Base-by-base conservation (phyloP, 2,113 vertebrate genomes). In the Cryptoleucopteryx plumbea region DNA sequence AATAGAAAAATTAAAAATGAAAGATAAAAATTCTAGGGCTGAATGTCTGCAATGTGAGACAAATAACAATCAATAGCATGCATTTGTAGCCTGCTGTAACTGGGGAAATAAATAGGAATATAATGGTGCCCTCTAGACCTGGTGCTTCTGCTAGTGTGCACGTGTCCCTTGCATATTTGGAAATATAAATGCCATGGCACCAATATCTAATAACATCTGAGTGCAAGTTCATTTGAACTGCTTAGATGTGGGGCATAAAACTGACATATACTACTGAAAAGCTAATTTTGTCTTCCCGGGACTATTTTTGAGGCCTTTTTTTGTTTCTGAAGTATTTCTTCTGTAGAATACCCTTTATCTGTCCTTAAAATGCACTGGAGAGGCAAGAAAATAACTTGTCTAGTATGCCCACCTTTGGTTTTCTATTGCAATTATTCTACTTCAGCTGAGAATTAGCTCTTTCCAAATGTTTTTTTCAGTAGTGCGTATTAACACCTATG, bases 121-220 rank as follows among this genome's bases (percentile, higher is more conserved):
- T 92, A 93, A 83, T 40, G 65, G 90, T 93, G 89, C 63, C 82
- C 91, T 95, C 67, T 94, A 94, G 92, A 96, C 95, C 95, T 83
- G 88, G 68, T 93, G 43, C 52, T 95, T 94, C 88, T 94, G 77
- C 68, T 91, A 9, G 1, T 88, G 85, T 86, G 80, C 90, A 74
- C 1, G 2, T 92, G 86, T 81, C 59, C 75, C 83, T 90, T 90
- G 78, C 53, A 43, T 87, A 62, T 53, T 77, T 94, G 58, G 86
- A 94, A 92, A 87, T 66, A 87, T 22, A 97, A 96, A 95, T 96
- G 89, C 84, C 89, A 82, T 56, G 81, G 89, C 84, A 96, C 74
- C 82, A 61, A 85, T 91, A 90, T 85, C 81, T 82, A 90, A 85
- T 93, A 91, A 83, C 86, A 90, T 92, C 84, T 94, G 82, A 94